A percentile compares a stretch with the other conserved stretches of the same genome.
Evolutionary conservation across 2,113 vertebrate genomes (phyloP).

Genomic region (Urocynchramus pylzowi): DNA sequence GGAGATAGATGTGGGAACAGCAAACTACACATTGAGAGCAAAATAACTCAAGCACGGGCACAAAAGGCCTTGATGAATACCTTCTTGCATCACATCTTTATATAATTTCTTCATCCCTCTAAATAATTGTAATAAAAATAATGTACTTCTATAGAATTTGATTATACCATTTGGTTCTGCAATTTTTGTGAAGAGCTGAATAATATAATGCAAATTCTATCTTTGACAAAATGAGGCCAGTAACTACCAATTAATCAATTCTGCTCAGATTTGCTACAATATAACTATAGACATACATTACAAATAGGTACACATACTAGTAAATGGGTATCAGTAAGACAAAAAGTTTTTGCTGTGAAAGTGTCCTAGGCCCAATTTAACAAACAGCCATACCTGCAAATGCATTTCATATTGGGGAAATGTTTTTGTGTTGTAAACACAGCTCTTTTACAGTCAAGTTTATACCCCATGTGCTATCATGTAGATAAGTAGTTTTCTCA

Average conservation of each 20-base stretch:
- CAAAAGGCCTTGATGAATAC: background rate
- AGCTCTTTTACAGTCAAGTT: slow-evolving; percentile 1
- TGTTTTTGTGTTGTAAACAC: background rate
- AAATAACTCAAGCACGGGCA: background rate
- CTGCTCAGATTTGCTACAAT: background rate
- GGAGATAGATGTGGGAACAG: background rate
- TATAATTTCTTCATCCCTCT: background rate
- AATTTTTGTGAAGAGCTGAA: background rate
- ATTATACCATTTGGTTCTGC: background rate
- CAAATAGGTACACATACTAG: background rate
- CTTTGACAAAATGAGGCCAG: background rate
- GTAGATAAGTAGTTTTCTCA: background rate
- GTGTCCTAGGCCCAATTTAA: rapidly evolving
- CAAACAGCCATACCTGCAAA: background rate
- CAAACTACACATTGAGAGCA: background rate
- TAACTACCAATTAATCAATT: slow-evolving; percentile 1
- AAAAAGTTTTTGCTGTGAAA: background rate
- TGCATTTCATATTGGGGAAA: background rate
- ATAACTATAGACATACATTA: background rate
- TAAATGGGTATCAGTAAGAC: background rate
- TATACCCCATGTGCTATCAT: background rate
- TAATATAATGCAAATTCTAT: background rate
- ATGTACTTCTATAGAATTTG: background rate
- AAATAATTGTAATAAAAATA: slow-evolving; percentile 1
- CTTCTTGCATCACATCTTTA: background rate